Conservation (phyloP, 2,797 vertebrate genomes). For the Arctocebus calabarensis region DNA sequence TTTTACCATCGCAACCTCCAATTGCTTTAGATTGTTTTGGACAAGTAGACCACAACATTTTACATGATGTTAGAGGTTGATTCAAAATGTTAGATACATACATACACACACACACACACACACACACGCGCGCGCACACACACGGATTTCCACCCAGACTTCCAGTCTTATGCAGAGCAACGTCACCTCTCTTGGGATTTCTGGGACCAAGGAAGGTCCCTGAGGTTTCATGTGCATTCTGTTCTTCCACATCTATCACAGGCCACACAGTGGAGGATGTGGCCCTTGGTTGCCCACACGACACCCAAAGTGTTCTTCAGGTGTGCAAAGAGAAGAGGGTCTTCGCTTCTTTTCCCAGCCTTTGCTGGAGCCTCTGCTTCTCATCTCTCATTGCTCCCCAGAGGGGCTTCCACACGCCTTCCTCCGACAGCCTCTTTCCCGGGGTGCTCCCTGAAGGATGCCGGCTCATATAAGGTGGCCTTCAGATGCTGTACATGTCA, state of each 20-base stretch:
- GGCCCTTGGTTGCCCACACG: background rate
- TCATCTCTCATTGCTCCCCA: background rate
- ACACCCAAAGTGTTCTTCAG: background rate
- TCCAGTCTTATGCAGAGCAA: background rate
- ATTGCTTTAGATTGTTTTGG: background rate
- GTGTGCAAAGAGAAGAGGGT: background rate
- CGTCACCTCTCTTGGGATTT: background rate
- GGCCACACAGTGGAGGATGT: background rate
- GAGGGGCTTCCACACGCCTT: background rate
- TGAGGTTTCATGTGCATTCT: accelerated
- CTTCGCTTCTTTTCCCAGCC: background rate
- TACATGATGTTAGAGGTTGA: background rate
- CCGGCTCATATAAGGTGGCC: background rate
- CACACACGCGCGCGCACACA: background rate
- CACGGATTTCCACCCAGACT: background rate
- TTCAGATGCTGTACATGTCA: accelerated
- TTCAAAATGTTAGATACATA: background rate
- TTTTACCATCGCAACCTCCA: background rate
- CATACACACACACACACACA: too few species aligned
- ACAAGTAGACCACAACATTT: background rate
- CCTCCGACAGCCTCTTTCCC: background rate
- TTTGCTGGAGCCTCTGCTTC: background rate
- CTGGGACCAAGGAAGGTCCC: background rate
- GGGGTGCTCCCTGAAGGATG: background rate
- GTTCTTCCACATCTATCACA: background rate